phyloP scores from a whole-genome alignment of 2,797 vertebrate species.

The Cossypha niveicapilla region DNA sequence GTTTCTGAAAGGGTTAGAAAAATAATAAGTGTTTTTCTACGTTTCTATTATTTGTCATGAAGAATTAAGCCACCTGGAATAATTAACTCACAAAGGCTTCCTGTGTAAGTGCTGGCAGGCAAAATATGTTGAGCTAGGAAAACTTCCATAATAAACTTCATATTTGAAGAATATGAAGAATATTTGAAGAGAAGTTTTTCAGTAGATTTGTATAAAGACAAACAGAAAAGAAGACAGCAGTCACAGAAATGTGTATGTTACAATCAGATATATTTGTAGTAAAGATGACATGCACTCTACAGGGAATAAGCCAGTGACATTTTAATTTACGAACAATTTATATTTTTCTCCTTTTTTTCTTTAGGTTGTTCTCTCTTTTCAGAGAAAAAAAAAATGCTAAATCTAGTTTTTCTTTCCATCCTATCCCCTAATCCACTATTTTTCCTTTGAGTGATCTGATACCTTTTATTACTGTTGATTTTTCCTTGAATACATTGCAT shows the following conservation, averaged over 20 bases:
- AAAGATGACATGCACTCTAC: background rate
- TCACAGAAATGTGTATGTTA: background rate
- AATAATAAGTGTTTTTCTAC: background rate
- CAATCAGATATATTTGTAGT: background rate
- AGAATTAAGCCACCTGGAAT: conserved; percentile 34
- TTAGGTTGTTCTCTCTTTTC: background rate
- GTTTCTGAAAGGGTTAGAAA: conserved; percentile 3
- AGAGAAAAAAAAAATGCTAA: background rate
- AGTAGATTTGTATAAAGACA: background rate
- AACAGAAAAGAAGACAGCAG: background rate
- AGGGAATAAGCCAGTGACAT: background rate
- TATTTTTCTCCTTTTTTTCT: background rate
- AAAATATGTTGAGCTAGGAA: conserved; percentile 11
- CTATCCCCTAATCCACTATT: background rate
- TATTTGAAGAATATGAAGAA: background rate
- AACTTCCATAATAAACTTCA: conserved; percentile 1
- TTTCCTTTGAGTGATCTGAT: background rate
- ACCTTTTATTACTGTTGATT: background rate
- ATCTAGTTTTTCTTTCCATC: background rate
- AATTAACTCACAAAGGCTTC: conserved; percentile 36
- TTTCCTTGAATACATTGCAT: background rate
- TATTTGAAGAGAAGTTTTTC: background rate
- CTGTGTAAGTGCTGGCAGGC: conserved; percentile 10
- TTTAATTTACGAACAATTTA: background rate
- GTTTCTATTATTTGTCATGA: conserved; percentile 23